These are phyloP conservation scores for Alouatta palliata DNA, from an alignment of 2,113 vertebrate species.

Conservation along the genomic window DNA sequence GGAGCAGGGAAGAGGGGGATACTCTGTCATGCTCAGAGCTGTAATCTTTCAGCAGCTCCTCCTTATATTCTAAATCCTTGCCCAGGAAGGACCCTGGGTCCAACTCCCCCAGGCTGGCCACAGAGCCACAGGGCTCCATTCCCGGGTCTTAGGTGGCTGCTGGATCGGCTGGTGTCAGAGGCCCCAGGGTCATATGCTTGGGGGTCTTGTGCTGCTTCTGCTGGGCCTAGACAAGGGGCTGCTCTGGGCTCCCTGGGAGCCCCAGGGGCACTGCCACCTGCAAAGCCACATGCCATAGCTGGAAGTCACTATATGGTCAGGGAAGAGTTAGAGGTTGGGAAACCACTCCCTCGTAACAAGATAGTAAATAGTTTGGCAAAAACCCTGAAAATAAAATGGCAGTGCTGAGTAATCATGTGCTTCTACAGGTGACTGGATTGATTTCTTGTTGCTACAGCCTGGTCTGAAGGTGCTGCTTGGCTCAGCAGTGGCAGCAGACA, in stretches of 20 bases:
- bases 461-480: too few relatives aligned
- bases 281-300: constrained; percentile 86
- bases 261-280: constrained; percentile 82
- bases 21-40: constrained; percentile 81
- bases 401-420: too few relatives aligned
- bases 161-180: constrained; percentile 81
- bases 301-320: constrained; percentile 96
- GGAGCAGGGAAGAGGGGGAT: constrained; percentile 67
- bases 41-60: constrained; percentile 89
- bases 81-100: constrained; percentile 73
- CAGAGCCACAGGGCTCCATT: constrained; percentile 72
- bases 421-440: too few relatives aligned
- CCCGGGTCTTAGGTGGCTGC: constrained; percentile 84
- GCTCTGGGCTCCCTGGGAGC: constrained; percentile 83
- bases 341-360: constrained; percentile 98
- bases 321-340: constrained; percentile 94
- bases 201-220: constrained; percentile 81
- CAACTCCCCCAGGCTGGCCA: constrained; percentile 81
- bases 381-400: constrained; percentile 87
- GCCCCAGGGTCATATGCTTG: constrained; percentile 83
- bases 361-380: constrained; percentile 98
- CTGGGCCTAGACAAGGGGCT: constrained; percentile 83
- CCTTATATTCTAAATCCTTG: constrained; percentile 87
- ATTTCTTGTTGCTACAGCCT: too few relatives aligned
- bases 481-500: too few relatives aligned